phyloP scores from a whole-genome alignment of 2,113 vertebrate species.

The Corythaixoides concolor region DNA sequence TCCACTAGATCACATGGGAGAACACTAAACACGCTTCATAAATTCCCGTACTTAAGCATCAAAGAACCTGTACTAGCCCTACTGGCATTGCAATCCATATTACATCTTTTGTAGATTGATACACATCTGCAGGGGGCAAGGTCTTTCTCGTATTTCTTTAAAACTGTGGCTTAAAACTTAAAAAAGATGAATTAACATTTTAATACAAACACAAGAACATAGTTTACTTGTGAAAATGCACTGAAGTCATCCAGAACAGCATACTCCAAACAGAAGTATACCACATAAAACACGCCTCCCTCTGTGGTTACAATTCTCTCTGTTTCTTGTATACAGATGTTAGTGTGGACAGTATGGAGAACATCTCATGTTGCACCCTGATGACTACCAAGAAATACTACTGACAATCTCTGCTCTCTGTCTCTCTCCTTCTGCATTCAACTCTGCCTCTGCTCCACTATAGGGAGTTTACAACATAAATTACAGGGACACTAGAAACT shows the following conservation, averaged over 20 bases:
- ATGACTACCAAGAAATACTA: neutral
- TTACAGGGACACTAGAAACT: neutral
- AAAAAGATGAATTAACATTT: conserved; percentile 53
- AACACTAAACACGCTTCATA: neutral
- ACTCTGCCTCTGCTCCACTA: neutral
- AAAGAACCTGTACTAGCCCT: conserved; percentile 21
- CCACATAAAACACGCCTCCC: conserved; percentile 9
- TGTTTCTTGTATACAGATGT: conserved; percentile 29
- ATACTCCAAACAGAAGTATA: conserved; percentile 28
- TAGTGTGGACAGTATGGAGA: neutral
- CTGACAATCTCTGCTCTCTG: neutral
- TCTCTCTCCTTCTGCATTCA: neutral
- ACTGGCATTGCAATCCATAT: neutral
- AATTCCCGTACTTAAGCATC: conserved; percentile 34
- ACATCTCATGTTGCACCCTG: conserved; percentile 8
- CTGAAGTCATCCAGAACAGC: conserved; percentile 24
- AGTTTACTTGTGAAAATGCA: neutral
- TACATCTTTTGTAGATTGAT: neutral
- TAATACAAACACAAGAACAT: conserved; percentile 23
- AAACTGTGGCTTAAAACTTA: conserved; percentile 33
- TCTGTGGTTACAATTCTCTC: neutral
- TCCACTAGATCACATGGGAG: conserved; percentile 40
- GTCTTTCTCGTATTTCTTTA: conserved; percentile 33
- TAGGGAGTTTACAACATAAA: neutral
- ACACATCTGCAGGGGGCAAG: conserved; percentile 33